Conservation (phyloP, 2,888 invertebrate genomes). For the Mythimna ferrago region DNA sequence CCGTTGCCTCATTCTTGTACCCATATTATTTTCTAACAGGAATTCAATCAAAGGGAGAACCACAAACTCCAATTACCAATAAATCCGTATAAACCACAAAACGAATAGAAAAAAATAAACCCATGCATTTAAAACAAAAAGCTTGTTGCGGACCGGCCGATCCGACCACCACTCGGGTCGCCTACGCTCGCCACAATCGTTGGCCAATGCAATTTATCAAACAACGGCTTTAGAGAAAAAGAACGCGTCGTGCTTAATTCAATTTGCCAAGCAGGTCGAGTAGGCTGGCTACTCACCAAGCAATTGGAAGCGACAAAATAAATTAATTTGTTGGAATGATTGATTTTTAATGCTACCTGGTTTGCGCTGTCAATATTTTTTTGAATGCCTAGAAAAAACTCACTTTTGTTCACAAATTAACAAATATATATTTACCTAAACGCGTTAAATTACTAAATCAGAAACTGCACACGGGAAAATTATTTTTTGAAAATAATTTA, state of each 20-base stretch:
- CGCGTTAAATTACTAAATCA: too few species aligned
- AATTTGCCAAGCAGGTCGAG: conserved; percentile 70
- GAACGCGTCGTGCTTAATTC: conserved; percentile 70
- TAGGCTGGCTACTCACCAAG: conserved; percentile 15
- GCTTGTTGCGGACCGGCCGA: conserved; percentile 19
- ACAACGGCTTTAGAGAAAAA: conserved; percentile 68
- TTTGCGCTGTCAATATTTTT: neutral
- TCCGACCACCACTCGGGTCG: conserved; percentile 44
- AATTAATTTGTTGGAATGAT: neutral
- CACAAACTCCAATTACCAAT: conserved; percentile 4
- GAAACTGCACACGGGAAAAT: too few species aligned
- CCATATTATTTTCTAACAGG: neutral
- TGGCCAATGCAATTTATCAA: conserved; percentile 67
- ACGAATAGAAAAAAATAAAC: conserved; percentile 13
- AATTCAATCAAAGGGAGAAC: conserved; percentile 8
- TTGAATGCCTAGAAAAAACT: too few species aligned
- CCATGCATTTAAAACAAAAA: conserved; percentile 35
- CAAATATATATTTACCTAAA: too few species aligned
- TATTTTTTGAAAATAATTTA: too few species aligned
- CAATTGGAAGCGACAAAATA: conserved; percentile 14
- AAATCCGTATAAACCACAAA: conserved; percentile 14
- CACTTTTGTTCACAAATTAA: too few species aligned
- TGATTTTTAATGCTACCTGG: neutral
- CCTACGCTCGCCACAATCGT: conserved; percentile 51
- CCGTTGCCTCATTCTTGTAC: neutral